Percentiles rank a stretch among this genome's conserved stretches.
Evolutionary conservation across 1,140 invertebrate genomes (phyloP).

Genomic region (Caenorhabditis remanei): DNA sequence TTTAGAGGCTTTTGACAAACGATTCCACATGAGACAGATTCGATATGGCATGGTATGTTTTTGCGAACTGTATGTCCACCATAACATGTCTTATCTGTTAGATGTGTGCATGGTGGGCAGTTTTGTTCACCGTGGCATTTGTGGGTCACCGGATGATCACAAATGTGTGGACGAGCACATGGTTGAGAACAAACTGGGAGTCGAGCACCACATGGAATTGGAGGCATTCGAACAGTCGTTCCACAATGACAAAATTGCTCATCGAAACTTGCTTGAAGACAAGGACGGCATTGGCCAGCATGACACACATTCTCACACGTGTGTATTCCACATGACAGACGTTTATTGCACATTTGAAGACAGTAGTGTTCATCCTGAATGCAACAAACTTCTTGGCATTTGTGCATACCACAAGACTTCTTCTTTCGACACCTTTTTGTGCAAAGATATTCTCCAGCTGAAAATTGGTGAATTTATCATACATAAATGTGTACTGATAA

Average conservation of each 20-base stretch:
- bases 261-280: slow-evolving; percentile 88
- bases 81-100: slow-evolving; percentile 89
- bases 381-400: slow-evolving; percentile 85
- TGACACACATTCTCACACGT: slow-evolving; percentile 91
- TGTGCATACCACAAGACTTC: slow-evolving; percentile 88
- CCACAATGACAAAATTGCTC: slow-evolving; percentile 94
- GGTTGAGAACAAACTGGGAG: slow-evolving; percentile 85
- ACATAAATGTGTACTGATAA: neutral
- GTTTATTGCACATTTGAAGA: slow-evolving; percentile 82
- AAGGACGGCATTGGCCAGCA: slow-evolving; percentile 87
- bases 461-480: slow-evolving; percentile 4
- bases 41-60: slow-evolving; percentile 89
- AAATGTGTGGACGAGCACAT: slow-evolving; percentile 85
- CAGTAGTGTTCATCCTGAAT: slow-evolving; percentile 89
- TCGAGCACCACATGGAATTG: slow-evolving; percentile 89
- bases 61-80: slow-evolving; percentile 90
- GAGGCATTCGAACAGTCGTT: slow-evolving; percentile 87
- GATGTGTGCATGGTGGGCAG: slow-evolving; percentile 93
- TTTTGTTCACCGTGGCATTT: slow-evolving; percentile 83
- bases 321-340: slow-evolving; percentile 85
- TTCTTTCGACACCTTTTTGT: slow-evolving; percentile 91
- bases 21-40: slow-evolving; percentile 89
- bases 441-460: slow-evolving; percentile 82
- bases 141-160: slow-evolving; percentile 87
- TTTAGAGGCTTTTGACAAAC: slow-evolving; percentile 85